Evolutionary conservation across 2,113 vertebrate species (phyloP).

Genomic region (Dipodomys merriami): DNA sequence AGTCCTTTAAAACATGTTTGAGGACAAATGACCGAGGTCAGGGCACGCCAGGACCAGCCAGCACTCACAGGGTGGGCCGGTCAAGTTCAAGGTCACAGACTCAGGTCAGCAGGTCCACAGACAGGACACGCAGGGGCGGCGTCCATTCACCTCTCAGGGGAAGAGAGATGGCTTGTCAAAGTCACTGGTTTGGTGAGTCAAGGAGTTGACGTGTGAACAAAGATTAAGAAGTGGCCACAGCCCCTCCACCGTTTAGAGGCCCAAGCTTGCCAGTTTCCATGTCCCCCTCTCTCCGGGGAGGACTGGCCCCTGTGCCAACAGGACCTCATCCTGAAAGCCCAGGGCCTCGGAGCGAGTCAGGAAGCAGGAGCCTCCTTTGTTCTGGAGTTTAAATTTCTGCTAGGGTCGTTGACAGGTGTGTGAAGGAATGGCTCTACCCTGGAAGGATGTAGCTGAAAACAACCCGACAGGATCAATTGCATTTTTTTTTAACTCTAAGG

Average conservation of each 20-base stretch:
- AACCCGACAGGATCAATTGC: neutral
- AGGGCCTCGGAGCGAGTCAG: neutral
- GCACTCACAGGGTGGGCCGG: neutral
- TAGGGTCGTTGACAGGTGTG: too few species aligned
- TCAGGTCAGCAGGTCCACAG: neutral
- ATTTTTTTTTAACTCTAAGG: neutral
- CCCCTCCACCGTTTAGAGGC: too few species aligned
- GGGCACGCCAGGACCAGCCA: neutral
- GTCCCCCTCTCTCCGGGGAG: fast-evolving
- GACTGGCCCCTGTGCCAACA: fast-evolving
- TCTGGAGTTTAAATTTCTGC: neutral
- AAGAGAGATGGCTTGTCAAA: neutral
- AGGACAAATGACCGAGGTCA: neutral
- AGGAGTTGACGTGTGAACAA: neutral
- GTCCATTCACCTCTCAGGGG: neutral
- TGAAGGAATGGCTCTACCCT: too few species aligned
- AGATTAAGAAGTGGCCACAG: too few species aligned
- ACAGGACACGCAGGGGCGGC: too few species aligned
- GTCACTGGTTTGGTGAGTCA: neutral
- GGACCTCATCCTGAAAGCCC: neutral
- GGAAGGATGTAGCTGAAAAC: neutral
- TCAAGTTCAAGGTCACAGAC: neutral
- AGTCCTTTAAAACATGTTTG: neutral
- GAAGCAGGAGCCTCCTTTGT: neutral
- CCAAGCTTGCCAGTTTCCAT: neutral